Evolutionary conservation across 2,113 vertebrate species (phyloP).

Genomic region (Notothenia rossii): DNA sequence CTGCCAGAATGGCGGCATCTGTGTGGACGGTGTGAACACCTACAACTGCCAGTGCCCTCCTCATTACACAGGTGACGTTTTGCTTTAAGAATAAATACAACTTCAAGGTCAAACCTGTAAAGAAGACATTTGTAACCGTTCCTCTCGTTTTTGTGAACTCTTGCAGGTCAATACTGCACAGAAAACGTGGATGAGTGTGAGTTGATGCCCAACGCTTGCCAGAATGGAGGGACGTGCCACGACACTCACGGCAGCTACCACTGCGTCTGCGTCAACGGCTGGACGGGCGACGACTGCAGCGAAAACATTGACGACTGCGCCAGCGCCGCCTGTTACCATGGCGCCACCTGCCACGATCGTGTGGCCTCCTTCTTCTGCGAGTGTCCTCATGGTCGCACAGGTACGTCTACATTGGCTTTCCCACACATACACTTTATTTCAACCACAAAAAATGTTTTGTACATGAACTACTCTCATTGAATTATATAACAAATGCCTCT

Average conservation of each 20-base stretch:
- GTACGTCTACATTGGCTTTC: conserved; percentile 69
- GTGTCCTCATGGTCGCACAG: conserved; percentile 94
- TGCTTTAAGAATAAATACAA: neutral
- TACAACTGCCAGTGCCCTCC: conserved; percentile 97
- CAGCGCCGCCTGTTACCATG: conserved; percentile 91
- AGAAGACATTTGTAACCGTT: fast-evolving
- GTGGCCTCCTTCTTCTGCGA: conserved; percentile 98
- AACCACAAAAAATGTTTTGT: too few relatives aligned
- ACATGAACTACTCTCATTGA: too few relatives aligned
- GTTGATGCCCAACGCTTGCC: conserved; percentile 95
- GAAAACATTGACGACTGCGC: conserved; percentile 97
- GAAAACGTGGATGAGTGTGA: conserved; percentile 97
- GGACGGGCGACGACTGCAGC: conserved; percentile 95
- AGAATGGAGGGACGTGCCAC: conserved; percentile 96
- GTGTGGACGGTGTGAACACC: conserved; percentile 96
- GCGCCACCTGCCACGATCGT: conserved; percentile 94
- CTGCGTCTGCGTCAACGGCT: conserved; percentile 96
- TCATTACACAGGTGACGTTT: conserved; percentile 91
- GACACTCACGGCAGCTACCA: conserved; percentile 92
- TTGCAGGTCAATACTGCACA: conserved; percentile 93
- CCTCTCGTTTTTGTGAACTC: neutral
- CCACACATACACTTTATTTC: neutral
- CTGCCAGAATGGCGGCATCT: conserved; percentile 92
- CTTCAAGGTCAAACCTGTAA: neutral
- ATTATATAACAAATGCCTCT: too few relatives aligned